Evolutionary conservation across 2,888 invertebrate genomes (phyloP).

Genomic region (Cheilosia soror): DNA sequence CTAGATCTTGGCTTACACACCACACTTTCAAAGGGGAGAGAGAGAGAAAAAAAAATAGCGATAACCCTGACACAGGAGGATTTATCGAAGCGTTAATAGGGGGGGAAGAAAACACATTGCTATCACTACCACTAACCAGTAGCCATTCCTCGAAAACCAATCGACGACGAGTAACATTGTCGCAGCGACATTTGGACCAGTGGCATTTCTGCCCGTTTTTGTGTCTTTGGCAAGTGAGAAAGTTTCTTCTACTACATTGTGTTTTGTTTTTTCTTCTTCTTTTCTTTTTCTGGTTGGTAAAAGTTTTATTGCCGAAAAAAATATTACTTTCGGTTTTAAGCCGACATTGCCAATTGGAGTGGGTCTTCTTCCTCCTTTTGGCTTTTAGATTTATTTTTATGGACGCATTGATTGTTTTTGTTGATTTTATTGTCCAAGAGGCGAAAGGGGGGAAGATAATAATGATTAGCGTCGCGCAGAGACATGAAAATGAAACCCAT

Average conservation of each 20-base stretch:
- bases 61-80: conserved; percentile 66
- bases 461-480: conserved; percentile 1
- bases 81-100: conserved; percentile 71
- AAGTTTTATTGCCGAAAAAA: conserved; percentile 68
- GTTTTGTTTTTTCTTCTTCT: conserved; percentile 8
- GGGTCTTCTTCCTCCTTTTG: conserved; percentile 36
- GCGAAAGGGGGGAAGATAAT: not conserved
- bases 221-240: conserved; percentile 28
- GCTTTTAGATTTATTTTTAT: conserved; percentile 71
- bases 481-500: not conserved
- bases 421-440: conserved; percentile 50
- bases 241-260: conserved; percentile 38
- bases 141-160: conserved; percentile 13
- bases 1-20: conserved; percentile 52
- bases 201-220: not conserved
- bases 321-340: conserved; percentile 69
- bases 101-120: conserved; percentile 17
- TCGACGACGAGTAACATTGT: conserved; percentile 40
- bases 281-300: conserved; percentile 10
- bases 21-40: not conserved
- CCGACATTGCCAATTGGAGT: conserved; percentile 12
- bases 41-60: conserved; percentile 19
- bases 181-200: conserved; percentile 8
- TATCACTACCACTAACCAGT: not conserved
- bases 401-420: conserved; percentile 64